Evolutionary conservation across 2,888 invertebrate genomes (phyloP), one percentile per base, ranked within the genome.

Genomic region (Cheilosia urbana): DNA sequence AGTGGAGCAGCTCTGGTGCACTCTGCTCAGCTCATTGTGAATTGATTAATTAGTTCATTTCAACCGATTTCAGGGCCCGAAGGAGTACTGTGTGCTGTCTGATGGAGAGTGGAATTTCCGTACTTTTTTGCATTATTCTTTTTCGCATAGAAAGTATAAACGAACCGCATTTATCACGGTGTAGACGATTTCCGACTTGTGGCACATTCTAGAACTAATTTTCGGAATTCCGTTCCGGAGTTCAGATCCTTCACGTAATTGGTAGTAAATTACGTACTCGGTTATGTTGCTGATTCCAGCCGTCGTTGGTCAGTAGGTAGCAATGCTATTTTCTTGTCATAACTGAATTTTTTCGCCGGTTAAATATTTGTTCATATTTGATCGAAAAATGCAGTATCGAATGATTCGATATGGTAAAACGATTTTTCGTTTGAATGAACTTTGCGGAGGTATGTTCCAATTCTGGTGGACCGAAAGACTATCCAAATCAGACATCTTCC

Each of bases 41-140:
- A 76, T 68, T 66, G 77, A 69, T 81, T 76, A 81, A 76, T 81
- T 81, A 76, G 71, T 68, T 58, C 42, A 40, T 65, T 65, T 27
- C 45, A 51, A n/a, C 24, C 24, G 80, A 76, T 40, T 21, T 55
- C 37, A 53, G 19, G 24, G 21, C 42, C 40, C 27, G 49, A 58
- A 37, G 19, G n/a, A 47, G 34, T 11, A 24, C n/a, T 57, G 45
- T 45, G 34, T 11, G 34, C n/a, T 57, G 45, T 45, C 30, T 27
- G 51, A 6, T 24, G 34, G 13, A 37, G 15, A 49, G 51, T 17
- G 24, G 21, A 19, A 68, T 34, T 49, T 37, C 21, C 9, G 40
- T 42, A 58, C 40, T 73, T 73, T 53, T 47, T 11, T 21, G 15
- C 19, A 4, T 51, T 17, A 27, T 5, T n/a, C 19, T 45, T 40